Evolutionary conservation across 2,113 vertebrate species (phyloP).

Genomic region (Xerus inauris): DNA sequence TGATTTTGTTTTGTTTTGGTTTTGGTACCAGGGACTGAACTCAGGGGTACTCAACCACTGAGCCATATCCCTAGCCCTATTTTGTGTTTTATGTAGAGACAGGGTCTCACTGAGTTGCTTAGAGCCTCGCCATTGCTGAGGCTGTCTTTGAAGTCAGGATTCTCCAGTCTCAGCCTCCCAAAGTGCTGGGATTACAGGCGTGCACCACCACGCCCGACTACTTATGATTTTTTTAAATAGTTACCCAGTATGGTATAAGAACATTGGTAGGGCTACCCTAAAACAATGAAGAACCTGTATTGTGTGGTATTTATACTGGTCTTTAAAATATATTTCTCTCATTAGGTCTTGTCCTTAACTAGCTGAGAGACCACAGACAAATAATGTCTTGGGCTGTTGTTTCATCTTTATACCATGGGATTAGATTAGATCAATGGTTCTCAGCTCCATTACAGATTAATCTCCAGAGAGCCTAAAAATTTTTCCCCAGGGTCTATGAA

Average conservation of each 20-base stretch:
- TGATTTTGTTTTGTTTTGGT: no score
- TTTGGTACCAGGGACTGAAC: no score
- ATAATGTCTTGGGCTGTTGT: neutral
- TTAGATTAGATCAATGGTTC: slow-evolving; percentile 31
- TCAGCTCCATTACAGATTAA: neutral
- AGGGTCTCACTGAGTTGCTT: no score
- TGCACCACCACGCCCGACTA: no score
- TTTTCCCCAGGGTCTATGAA: neutral
- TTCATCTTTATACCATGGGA: slow-evolving; percentile 20
- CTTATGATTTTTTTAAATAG: slow-evolving; percentile 37
- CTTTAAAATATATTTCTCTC: neutral
- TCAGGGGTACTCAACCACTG: no score
- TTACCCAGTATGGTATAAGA: neutral
- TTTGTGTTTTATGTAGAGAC: no score
- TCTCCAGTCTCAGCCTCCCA: no score
- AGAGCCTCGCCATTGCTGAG: no score
- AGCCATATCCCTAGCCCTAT: no score
- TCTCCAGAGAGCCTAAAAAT: neutral
- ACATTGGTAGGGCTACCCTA: neutral
- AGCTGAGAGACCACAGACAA: neutral
- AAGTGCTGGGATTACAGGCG: no score
- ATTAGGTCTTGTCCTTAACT: neutral
- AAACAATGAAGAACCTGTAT: neutral
- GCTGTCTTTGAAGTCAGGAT: no score
- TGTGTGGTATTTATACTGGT: neutral